These are phyloP conservation scores for Balaeniceps rex DNA, from an alignment of 2,113 vertebrate genomes.

Conservation along the genomic window DNA sequence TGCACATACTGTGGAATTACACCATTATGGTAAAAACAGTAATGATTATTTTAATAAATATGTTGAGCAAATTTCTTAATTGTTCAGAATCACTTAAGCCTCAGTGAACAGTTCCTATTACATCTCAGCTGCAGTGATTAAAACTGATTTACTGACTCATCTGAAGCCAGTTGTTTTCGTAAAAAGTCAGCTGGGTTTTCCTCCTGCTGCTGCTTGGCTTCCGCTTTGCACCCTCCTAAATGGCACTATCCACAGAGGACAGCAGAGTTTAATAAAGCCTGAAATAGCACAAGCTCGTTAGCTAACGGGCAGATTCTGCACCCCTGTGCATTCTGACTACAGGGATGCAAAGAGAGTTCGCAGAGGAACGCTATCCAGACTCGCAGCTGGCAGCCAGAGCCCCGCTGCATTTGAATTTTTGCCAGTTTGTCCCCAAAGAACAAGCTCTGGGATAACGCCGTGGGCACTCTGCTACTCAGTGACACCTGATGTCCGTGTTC, in stretches of 20 bases:
- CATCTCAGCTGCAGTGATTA: slow-evolving; percentile 35
- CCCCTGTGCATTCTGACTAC: background rate
- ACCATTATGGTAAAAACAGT: background rate
- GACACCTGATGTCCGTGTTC: background rate
- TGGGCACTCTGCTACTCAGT: background rate
- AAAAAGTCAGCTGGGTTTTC: slow-evolving; percentile 33
- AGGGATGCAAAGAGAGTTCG: background rate
- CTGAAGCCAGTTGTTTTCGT: slow-evolving; percentile 33
- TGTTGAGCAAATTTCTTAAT: slow-evolving; percentile 49
- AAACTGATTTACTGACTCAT: slow-evolving; percentile 44
- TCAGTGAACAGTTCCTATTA: background rate
- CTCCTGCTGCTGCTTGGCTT: slow-evolving; percentile 6
- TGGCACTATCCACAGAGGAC: background rate
- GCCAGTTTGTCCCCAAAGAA: background rate
- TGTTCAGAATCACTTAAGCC: slow-evolving; percentile 51
- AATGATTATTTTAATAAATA: slow-evolving; percentile 55
- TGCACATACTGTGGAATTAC: background rate
- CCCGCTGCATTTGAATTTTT: background rate
- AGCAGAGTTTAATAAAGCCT: background rate
- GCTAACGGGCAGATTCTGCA: background rate
- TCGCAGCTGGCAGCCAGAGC: background rate
- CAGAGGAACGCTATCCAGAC: background rate
- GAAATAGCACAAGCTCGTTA: background rate
- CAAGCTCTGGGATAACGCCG: accelerated
- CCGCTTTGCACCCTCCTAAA: background rate